phyloP scores from a whole-genome alignment of 2,113 vertebrate genomes.

The Myanophis thanlyinensis region DNA sequence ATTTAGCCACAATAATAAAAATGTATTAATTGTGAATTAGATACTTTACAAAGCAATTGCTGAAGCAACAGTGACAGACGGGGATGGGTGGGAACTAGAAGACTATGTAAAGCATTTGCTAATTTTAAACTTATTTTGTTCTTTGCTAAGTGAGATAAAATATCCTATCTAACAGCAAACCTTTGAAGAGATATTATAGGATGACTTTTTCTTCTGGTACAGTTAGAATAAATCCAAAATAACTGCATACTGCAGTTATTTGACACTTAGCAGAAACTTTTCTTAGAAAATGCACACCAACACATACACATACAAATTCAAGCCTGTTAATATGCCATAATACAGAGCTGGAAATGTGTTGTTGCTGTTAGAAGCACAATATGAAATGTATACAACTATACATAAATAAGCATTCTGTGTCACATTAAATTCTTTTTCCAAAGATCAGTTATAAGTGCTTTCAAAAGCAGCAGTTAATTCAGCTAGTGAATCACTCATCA shows the following conservation, averaged over 20 bases:
- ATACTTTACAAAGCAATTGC: background rate
- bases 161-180: background rate
- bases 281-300: background rate
- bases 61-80: background rate
- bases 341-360: background rate
- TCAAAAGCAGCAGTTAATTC: background rate
- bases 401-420: background rate
- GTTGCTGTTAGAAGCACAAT: background rate
- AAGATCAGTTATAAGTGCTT: background rate
- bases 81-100: background rate
- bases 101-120: background rate
- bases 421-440: background rate
- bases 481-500: background rate
- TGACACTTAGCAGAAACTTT: background rate
- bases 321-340: background rate
- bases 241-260: background rate
- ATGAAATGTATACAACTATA: background rate
- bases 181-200: background rate
- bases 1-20: background rate
- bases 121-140: conserved; percentile 22
- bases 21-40: background rate
- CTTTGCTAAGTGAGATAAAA: background rate
- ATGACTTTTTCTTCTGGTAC: background rate
- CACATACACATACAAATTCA: background rate
- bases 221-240: background rate